phyloP scores from a whole-genome alignment of 2,113 vertebrate species.

The Oryzias melastigma region DNA sequence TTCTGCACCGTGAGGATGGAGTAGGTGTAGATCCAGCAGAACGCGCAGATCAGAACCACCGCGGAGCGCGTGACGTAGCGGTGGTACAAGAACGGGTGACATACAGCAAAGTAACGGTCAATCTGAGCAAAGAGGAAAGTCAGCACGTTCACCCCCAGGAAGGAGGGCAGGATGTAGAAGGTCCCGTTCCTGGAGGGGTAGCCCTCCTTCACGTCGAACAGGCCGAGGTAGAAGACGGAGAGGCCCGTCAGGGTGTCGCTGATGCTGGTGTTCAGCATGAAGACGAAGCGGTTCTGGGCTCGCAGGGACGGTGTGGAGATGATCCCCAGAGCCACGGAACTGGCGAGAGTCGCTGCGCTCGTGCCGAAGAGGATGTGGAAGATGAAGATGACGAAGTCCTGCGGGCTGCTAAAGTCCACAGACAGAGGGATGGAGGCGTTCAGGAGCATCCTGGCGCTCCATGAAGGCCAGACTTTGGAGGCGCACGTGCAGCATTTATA shows the following conservation, averaged over 20 bases:
- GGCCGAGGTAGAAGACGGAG: conserved; percentile 77
- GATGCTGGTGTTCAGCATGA: conserved; percentile 81
- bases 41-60: conserved; percentile 62
- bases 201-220: conserved; percentile 81
- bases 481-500: neutral
- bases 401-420: conserved; percentile 61
- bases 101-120: conserved; percentile 77
- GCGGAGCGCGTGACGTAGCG: conserved; percentile 58
- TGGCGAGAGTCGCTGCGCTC: conserved; percentile 64
- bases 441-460: conserved; percentile 54
- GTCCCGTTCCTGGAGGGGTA: conserved; percentile 78
- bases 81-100: conserved; percentile 75
- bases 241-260: conserved; percentile 79
- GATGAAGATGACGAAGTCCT: conserved; percentile 72
- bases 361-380: conserved; percentile 77
- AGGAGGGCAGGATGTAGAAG: conserved; percentile 74
- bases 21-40: conserved; percentile 78
- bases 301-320: conserved; percentile 61
- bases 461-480: rapidly evolving
- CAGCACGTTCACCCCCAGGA: conserved; percentile 77
- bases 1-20: conserved; percentile 69
- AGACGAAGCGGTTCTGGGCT: conserved; percentile 77
- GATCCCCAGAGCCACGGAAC: conserved; percentile 73
- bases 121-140: conserved; percentile 81
- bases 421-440: conserved; percentile 68